Evolutionary conservation across 2,888 invertebrate genomes (phyloP).

Genomic region (Rhabditoides inermis): DNA sequence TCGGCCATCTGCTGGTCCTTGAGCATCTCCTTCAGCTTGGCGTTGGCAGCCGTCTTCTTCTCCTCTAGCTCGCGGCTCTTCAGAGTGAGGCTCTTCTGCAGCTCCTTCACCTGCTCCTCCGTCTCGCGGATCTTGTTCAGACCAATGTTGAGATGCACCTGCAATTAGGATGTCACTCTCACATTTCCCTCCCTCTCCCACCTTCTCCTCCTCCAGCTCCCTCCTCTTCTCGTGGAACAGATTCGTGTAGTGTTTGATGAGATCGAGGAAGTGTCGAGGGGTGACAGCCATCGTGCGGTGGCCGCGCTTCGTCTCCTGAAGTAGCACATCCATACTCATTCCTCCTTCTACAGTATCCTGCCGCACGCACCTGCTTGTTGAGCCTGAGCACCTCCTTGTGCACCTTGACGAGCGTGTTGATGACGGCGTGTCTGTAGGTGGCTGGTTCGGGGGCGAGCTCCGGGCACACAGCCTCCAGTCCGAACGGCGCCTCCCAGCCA

Average conservation of each 20-base stretch:
- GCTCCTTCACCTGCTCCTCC: slow-evolving; percentile 96
- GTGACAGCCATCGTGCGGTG: slow-evolving; percentile 94
- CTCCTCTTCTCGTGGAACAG: slow-evolving; percentile 89
- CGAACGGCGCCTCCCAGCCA: slow-evolving; percentile 75
- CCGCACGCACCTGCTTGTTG: slow-evolving; percentile 63
- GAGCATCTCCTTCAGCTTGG: slow-evolving; percentile 94
- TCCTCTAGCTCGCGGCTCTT: slow-evolving; percentile 72
- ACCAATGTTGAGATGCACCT: slow-evolving; percentile 89
- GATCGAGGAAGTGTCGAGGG: slow-evolving; percentile 93
- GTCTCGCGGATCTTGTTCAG: slow-evolving; percentile 97
- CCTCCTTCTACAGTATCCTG: not conserved
- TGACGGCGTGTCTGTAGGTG: slow-evolving; percentile 66
- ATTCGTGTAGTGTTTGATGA: slow-evolving; percentile 88
- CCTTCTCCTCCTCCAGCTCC: slow-evolving; percentile 93
- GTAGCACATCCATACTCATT: not conserved
- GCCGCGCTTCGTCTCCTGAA: slow-evolving; percentile 61
- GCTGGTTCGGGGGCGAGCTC: slow-evolving; percentile 41
- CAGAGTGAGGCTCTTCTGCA: slow-evolving; percentile 94
- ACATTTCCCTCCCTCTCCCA: too few species aligned
- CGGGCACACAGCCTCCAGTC: slow-evolving; percentile 82
- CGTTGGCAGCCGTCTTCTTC: slow-evolving; percentile 96
- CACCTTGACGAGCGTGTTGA: slow-evolving; percentile 94
- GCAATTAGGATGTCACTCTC: not conserved
- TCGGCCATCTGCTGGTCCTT: slow-evolving; percentile 74
- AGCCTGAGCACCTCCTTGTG: slow-evolving; percentile 88